Conservation (phyloP, 2,113 vertebrate genomes). For the Sylvicapra grimmia region DNA sequence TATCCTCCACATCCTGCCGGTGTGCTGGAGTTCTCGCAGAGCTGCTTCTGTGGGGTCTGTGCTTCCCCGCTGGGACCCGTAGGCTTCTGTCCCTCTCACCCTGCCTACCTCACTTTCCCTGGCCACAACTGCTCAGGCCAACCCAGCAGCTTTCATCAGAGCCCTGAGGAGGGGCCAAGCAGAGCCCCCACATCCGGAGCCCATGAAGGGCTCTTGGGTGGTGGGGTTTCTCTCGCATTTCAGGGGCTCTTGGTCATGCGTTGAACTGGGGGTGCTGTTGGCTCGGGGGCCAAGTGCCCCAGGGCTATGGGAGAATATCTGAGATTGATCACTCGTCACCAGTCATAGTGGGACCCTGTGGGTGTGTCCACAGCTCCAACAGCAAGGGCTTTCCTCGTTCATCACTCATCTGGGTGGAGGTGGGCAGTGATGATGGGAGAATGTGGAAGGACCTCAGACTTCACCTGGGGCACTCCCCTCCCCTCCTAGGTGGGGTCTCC, state of each 20-base stretch:
- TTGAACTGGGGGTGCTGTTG: neutral
- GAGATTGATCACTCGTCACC: too few relatives aligned
- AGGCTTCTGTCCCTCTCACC: neutral
- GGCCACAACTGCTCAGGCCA: neutral
- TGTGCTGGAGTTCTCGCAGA: neutral
- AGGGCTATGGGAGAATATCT: neutral
- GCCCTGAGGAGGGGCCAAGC: too few relatives aligned
- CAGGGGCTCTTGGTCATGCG: neutral
- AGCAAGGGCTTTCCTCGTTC: neutral
- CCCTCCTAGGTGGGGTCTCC: neutral
- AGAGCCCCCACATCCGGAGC: too few relatives aligned
- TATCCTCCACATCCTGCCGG: rapidly evolving
- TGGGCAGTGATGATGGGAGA: neutral
- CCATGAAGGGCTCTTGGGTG: neutral
- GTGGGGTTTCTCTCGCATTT: neutral
- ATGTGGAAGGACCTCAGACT: neutral
- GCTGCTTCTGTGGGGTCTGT: too few relatives aligned
- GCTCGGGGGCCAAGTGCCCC: neutral
- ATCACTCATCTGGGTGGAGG: neutral
- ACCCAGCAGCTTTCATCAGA: neutral
- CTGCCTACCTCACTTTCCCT: too few relatives aligned
- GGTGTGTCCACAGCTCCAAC: neutral
- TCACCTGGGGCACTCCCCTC: too few relatives aligned
- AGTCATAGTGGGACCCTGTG: neutral
- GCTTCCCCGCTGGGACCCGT: rapidly evolving